A percentile compares a stretch with the other conserved stretches of the same genome.
Evolutionary conservation across 2,888 invertebrate species (phyloP).

Genomic region (Lingula anatina): DNA sequence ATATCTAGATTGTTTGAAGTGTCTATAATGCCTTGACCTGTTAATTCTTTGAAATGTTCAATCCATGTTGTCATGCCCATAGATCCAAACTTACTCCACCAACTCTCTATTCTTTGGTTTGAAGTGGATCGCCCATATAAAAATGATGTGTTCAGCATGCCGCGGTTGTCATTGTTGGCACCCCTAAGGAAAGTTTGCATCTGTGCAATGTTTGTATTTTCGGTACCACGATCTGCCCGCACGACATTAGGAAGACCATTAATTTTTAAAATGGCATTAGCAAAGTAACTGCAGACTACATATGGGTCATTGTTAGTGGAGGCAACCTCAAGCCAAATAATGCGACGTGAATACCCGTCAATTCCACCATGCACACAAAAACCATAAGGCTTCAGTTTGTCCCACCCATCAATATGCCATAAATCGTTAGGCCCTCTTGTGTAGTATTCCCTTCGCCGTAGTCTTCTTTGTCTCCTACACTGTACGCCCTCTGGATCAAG

Average conservation of each 20-base stretch:
- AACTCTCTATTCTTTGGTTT: conserved; percentile 6
- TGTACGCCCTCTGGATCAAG: conserved; percentile 9
- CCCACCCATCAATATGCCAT: conserved; percentile 15
- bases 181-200: conserved; percentile 3
- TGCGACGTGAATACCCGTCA: conserved; percentile 13
- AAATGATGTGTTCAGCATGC: background rate
- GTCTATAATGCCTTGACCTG: background rate
- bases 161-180: background rate
- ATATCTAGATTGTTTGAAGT: background rate
- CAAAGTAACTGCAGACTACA: conserved; percentile 10
- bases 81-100: conserved; percentile 3
- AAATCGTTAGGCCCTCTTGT: conserved; percentile 12
- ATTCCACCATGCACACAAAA: conserved; percentile 13
- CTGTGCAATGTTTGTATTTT: conserved; percentile 10
- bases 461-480: conserved; percentile 5
- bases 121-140: background rate
- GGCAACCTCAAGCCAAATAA: conserved; percentile 14
- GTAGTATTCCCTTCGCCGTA: conserved; percentile 10
- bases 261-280: conserved; percentile 6
- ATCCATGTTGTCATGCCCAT: conserved; percentile 1
- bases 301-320: conserved; percentile 12
- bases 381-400: conserved; percentile 14
- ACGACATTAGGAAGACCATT: conserved; percentile 10
- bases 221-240: conserved; percentile 14
- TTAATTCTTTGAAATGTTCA: background rate